A percentile compares a stretch with the other conserved stretches of the same genome.
phyloP scores from a whole-genome alignment of 2,113 vertebrate species.

The Cyrtonyx montezumae region DNA sequence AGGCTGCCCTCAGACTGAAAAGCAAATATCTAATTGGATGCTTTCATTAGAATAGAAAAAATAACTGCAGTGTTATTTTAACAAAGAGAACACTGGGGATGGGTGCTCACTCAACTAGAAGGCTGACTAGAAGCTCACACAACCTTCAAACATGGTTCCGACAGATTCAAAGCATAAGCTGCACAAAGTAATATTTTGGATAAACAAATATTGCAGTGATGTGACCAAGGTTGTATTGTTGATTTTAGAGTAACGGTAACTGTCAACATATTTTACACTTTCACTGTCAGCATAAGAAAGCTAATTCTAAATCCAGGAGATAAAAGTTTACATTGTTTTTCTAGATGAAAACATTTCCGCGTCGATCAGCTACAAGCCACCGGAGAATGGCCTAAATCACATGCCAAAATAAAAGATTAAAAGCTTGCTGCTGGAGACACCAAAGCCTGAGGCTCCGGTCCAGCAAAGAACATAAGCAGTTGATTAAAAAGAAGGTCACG shows the following conservation, averaged over 20 bases:
- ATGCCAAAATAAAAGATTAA: not conserved
- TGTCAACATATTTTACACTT: not conserved
- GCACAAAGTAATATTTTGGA: not conserved
- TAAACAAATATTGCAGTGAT: not conserved
- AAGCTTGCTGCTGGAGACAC: not conserved
- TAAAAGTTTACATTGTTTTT: not conserved
- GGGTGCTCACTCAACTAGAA: not conserved
- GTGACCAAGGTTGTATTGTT: not conserved
- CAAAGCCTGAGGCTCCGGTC: not conserved
- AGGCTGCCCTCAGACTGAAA: not conserved
- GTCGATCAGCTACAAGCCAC: not conserved
- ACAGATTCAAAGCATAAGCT: not conserved
- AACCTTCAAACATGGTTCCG: rapidly evolving
- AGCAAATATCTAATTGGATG: not conserved
- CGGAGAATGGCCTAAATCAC: not conserved
- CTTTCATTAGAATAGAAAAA: not conserved
- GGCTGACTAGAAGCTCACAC: not conserved
- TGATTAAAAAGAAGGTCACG: not conserved
- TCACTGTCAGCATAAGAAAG: not conserved
- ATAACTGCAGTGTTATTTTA: not conserved
- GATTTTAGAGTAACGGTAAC: not conserved
- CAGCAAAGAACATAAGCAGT: not conserved
- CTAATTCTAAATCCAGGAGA: not conserved
- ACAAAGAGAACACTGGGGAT: not conserved
- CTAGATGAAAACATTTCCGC: not conserved